phyloP scores from a whole-genome alignment of 2,888 invertebrate genomes.

The Lasiommata megera region DNA sequence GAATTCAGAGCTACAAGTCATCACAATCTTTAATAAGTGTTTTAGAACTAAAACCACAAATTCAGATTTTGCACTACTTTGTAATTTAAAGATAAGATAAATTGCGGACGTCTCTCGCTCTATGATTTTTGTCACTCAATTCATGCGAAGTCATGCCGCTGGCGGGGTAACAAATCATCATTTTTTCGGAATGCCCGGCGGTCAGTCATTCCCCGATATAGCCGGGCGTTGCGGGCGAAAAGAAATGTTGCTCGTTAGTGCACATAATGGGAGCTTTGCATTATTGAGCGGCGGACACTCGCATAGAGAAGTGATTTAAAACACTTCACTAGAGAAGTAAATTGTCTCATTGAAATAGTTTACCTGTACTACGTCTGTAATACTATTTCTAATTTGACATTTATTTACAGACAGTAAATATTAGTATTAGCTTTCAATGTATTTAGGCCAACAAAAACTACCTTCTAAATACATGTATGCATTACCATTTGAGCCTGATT shows the following conservation, averaged over 20 bases:
- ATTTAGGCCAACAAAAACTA: too few species aligned
- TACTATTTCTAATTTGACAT: background rate
- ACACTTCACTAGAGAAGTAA: slow-evolving; percentile 22
- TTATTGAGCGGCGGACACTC: slow-evolving; percentile 57
- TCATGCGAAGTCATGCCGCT: slow-evolving; percentile 62
- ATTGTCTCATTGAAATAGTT: slow-evolving; percentile 20
- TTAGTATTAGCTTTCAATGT: background rate
- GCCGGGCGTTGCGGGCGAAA: slow-evolving; percentile 47
- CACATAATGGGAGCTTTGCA: slow-evolving; percentile 66
- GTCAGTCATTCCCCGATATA: slow-evolving; percentile 56
- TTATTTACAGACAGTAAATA: background rate
- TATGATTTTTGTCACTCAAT: slow-evolving; percentile 70
- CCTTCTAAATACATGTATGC: too few species aligned
- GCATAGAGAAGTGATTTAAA: slow-evolving; percentile 40
- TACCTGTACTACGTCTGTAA: slow-evolving; percentile 3
- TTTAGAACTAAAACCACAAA: too few species aligned
- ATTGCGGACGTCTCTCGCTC: background rate
- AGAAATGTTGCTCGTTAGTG: slow-evolving; percentile 72
- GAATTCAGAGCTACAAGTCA: too few species aligned
- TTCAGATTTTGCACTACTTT: background rate
- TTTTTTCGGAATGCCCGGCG: slow-evolving; percentile 61
- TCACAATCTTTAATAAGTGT: too few species aligned
- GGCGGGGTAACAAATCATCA: slow-evolving; percentile 71
- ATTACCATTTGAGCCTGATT: too few species aligned
- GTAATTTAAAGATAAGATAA: background rate